These are phyloP conservation scores for Jaculus jaculus DNA, from an alignment of 2,113 vertebrate genomes.

Conservation along the genomic window DNA sequence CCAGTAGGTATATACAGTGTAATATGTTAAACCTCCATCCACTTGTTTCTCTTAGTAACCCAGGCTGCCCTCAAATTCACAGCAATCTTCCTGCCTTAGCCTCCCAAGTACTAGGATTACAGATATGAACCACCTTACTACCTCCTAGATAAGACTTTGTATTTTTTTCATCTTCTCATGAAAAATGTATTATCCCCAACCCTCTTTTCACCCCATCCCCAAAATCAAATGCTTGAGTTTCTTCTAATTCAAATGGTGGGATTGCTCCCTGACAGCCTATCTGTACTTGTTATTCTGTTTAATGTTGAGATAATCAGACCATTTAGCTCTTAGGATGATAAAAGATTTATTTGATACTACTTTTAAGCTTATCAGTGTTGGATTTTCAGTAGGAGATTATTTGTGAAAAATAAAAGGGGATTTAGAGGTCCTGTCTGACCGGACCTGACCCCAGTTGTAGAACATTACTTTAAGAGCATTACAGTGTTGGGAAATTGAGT, in stretches of 20 bases:
- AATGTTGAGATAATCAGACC: background rate
- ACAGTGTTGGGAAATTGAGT: background rate
- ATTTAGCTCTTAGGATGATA: conserved; percentile 1
- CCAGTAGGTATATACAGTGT: background rate
- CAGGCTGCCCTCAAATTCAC: background rate
- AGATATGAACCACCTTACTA: background rate
- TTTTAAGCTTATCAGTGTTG: conserved; percentile 28
- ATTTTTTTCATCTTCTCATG: background rate
- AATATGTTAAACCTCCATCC: background rate
- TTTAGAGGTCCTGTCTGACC: background rate
- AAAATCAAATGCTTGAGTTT: background rate
- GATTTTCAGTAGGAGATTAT: background rate
- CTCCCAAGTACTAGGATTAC: background rate
- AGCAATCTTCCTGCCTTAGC: background rate
- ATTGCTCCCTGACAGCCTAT: background rate
- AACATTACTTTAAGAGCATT: conserved; percentile 27
- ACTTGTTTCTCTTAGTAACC: background rate
- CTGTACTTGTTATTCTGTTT: conserved; percentile 27
- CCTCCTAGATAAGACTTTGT: background rate
- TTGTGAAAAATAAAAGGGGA: conserved; percentile 31
- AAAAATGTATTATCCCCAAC: background rate
- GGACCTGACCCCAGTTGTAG: background rate
- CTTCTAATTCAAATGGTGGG: background rate
- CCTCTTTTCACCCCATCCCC: background rate
- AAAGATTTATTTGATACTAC: conserved; percentile 39